Evolutionary conservation across 2,113 vertebrate genomes (phyloP).

Genomic region (Ceuthmochares aereus): DNA sequence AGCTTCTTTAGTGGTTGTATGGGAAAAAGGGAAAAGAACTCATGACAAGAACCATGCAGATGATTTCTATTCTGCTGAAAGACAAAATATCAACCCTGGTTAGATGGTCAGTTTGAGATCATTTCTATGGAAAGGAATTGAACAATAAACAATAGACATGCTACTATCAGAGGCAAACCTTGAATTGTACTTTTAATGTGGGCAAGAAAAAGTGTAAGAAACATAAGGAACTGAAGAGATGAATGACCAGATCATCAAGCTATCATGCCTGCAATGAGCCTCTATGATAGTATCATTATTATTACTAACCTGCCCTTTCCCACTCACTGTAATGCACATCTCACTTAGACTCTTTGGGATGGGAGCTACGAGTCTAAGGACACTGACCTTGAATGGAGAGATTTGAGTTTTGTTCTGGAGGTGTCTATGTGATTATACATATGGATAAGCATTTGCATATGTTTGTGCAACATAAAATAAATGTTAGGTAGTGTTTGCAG

Average conservation of each 20-base stretch:
- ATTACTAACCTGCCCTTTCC: neutral
- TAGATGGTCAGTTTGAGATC: neutral
- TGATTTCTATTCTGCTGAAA: neutral
- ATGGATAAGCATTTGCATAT: neutral
- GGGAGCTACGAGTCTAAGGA: neutral
- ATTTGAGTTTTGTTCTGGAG: neutral
- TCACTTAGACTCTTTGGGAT: neutral
- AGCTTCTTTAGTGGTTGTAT: neutral
- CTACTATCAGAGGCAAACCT: neutral
- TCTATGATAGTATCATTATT: neutral
- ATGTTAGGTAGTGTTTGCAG: neutral
- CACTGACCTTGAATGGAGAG: neutral
- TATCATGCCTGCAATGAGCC: neutral
- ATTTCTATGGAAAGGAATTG: neutral
- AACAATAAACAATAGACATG: neutral
- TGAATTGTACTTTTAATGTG: neutral
- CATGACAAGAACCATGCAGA: neutral
- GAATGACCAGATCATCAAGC: neutral
- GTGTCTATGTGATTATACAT: neutral
- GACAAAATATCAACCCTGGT: neutral
- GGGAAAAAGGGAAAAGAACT: neutral
- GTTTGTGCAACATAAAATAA: neutral
- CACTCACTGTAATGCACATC: neutral
- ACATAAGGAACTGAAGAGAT: fast-evolving
- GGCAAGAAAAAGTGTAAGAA: neutral